phyloP scores from a whole-genome alignment of 2,797 vertebrate genomes.

The Hydrocynus forskahlii region DNA sequence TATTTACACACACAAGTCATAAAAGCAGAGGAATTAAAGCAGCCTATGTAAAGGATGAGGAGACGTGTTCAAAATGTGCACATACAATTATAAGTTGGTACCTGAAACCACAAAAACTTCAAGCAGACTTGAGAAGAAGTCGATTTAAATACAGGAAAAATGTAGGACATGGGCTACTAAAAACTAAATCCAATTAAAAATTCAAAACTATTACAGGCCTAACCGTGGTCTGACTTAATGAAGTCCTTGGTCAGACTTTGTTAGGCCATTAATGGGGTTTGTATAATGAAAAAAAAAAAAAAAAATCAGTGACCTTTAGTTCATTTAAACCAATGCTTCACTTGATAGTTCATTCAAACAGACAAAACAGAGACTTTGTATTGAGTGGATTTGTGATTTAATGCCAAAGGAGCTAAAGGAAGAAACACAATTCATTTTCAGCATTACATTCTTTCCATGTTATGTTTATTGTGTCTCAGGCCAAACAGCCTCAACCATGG shows the following conservation, averaged over 20 bases:
- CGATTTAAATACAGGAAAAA: not conserved
- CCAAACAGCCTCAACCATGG: constrained; percentile 17
- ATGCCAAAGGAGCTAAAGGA: constrained; percentile 27
- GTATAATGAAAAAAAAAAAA: not conserved
- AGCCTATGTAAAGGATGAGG: no score
- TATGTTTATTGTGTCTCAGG: constrained; percentile 51
- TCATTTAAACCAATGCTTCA: constrained; percentile 4
- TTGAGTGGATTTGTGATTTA: constrained; percentile 24
- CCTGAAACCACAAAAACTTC: no score
- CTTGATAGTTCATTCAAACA: constrained; percentile 15
- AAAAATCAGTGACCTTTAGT: not conserved
- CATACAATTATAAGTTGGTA: no score
- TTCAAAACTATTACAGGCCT: not conserved
- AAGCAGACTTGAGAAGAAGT: no score
- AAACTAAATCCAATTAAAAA: not conserved
- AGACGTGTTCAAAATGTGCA: no score
- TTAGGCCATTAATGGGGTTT: not conserved
- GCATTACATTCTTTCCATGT: constrained; percentile 27
- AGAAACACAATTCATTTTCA: constrained; percentile 35
- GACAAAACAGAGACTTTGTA: constrained; percentile 31
- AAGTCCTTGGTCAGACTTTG: constrained; percentile 7
- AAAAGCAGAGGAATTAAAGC: no score
- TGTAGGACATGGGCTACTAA: not conserved
- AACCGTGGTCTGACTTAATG: not conserved
- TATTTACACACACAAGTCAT: no score